Conservation (phyloP, 2,888 invertebrate genomes). For the Limnephilus lunatus region DNA sequence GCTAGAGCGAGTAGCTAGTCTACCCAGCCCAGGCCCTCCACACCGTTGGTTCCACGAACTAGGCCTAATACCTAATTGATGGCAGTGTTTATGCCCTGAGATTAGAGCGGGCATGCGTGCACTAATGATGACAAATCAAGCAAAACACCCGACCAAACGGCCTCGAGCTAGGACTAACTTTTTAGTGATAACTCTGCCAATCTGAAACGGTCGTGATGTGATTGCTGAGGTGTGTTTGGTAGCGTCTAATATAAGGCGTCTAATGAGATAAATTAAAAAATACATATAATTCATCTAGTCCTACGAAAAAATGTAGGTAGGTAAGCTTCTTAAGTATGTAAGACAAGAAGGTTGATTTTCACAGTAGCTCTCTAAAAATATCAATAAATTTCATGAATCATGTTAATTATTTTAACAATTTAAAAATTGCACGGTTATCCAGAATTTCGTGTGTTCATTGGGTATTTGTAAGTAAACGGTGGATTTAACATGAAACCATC, state of each 20-base stretch:
- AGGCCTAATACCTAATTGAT: background rate
- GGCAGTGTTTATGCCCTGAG: background rate
- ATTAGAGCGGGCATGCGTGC: conserved; percentile 11
- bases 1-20: background rate
- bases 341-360: too few species aligned
- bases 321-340: too few species aligned
- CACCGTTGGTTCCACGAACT: background rate
- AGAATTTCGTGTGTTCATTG: too few species aligned
- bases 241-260: background rate
- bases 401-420: too few species aligned
- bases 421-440: too few species aligned
- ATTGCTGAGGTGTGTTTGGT: background rate
- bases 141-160: background rate
- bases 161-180: background rate
- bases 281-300: background rate
- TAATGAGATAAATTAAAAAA: background rate
- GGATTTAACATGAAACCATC: too few species aligned
- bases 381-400: too few species aligned
- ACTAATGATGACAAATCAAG: conserved; percentile 22
- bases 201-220: conserved; percentile 7
- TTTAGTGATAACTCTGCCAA: background rate
- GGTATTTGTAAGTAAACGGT: too few species aligned
- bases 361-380: too few species aligned
- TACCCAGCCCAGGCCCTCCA: background rate
- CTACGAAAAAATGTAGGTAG: background rate